Evolutionary conservation across 2,888 invertebrate species (phyloP), one percentile per base, ranked within the genome.

Genomic region (Temnothorax rugatulus): DNA sequence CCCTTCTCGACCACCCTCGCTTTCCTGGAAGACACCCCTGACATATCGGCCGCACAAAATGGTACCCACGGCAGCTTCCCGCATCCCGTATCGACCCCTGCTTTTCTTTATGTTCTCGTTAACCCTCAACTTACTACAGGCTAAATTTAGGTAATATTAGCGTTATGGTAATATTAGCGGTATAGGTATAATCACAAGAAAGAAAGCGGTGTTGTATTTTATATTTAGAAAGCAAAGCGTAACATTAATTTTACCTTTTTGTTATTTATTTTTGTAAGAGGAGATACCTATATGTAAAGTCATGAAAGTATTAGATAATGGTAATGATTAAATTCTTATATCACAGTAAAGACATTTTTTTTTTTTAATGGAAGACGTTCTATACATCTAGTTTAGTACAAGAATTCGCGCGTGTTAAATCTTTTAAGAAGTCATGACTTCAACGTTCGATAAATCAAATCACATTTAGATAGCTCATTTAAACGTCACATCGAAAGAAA

Each of bases 21-120:
- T 68, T 18, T 41, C 21, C 81, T 34, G 61, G 47, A 66, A 81
- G 59, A 81, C 64, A 73, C 29, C 75, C 50, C 61, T 76, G 75
- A 82, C 54, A 74, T 82, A 83, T 83, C 84, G 74, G 57, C 38
- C 73, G 34, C 34, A 54, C 59, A 74, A 82, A 84, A 86, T 87
- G 83, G 69, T 85, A 85, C 73, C 74, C 59, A 59, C 82, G 66
- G 66, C 50, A 59, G 34, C 75, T 84, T 83, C 77, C 15, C 11
- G 15, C 21, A 25, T 54, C 21, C 25, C 9, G 8, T 25, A 47
- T 61, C 21, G 75, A 41, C 41, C 54, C 69, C 47, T 29, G 29
- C 25, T 50, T 34, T 21, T 29, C 44, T 25, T n/a, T 69, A 38
- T 7, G 18, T 59, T 54, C 47, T 64, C 41, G 38, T 61, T 71